Conservation (phyloP, 2,888 invertebrate genomes). For the Acheta domesticus region DNA sequence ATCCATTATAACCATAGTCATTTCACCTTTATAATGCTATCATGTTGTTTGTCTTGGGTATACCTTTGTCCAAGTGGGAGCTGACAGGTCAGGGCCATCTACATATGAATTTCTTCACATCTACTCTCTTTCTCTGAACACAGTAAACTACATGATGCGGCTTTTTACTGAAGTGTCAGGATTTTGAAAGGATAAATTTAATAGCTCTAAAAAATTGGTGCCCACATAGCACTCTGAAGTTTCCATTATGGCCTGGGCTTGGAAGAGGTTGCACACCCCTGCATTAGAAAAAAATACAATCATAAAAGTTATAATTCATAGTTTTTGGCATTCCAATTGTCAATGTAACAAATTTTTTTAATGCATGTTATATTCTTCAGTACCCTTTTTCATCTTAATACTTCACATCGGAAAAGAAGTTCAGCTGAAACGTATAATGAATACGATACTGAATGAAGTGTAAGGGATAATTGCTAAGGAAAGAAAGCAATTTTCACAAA, state of each 20-base stretch:
- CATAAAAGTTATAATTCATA: not conserved
- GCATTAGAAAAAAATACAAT: constrained; percentile 18
- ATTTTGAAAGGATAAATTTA: not conserved
- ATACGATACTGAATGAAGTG: too few species aligned
- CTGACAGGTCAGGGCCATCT: not conserved
- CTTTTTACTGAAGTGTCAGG: not conserved
- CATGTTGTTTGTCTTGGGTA: not conserved
- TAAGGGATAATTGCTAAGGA: too few species aligned
- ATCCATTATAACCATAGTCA: not conserved
- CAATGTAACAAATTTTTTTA: too few species aligned
- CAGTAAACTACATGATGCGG: not conserved
- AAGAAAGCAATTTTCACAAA: too few species aligned
- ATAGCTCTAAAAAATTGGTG: not conserved
- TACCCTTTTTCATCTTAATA: too few species aligned
- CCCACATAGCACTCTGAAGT: not conserved
- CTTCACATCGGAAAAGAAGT: too few species aligned
- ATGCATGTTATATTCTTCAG: too few species aligned
- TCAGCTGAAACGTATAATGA: too few species aligned
- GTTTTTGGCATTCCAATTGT: not conserved
- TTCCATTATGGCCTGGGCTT: constrained; percentile 1
- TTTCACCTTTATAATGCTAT: not conserved
- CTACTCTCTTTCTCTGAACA: not conserved
- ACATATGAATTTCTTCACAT: not conserved
- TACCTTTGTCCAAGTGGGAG: not conserved
- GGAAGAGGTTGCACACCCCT: constrained; percentile 10